Evolutionary conservation across 2,113 vertebrate genomes (phyloP).

Genomic region (Heloderma charlesbogerti): DNA sequence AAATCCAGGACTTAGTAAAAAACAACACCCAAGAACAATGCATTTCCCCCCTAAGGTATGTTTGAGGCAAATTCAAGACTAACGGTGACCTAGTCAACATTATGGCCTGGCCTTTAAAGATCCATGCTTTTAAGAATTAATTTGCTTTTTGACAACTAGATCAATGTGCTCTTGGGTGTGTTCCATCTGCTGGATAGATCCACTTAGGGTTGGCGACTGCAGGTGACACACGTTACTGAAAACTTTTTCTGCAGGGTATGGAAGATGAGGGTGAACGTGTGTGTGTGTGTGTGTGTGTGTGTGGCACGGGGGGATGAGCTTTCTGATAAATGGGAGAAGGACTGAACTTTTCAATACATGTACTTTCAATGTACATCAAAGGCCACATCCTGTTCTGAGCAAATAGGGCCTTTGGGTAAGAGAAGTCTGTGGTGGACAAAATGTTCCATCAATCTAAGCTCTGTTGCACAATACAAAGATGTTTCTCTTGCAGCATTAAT

Average conservation of each 20-base stretch:
- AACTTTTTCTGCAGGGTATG: background rate
- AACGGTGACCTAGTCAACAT: slow-evolving; percentile 12
- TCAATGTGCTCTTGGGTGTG: rapidly evolving
- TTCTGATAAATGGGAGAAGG: background rate
- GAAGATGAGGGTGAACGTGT: background rate
- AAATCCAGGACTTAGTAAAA: slow-evolving; percentile 26
- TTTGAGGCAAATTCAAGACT: slow-evolving; percentile 46
- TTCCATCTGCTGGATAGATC: background rate
- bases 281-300: background rate
- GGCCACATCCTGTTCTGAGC: background rate
- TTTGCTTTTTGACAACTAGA: background rate
- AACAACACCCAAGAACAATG: background rate
- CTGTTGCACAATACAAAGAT: slow-evolving; percentile 10
- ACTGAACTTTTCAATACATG: background rate
- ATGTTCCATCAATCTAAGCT: slow-evolving; percentile 14
- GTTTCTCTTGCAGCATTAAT: slow-evolving; percentile 5
- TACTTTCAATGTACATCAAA: rapidly evolving
- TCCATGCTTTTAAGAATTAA: background rate
- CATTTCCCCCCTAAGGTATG: background rate
- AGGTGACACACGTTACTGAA: background rate
- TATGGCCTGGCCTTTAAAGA: slow-evolving; percentile 9
- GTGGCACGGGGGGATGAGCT: background rate
- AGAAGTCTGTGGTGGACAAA: slow-evolving; percentile 15
- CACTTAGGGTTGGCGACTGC: background rate
- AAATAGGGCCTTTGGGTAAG: background rate